Conservation (phyloP, 2,113 vertebrate genomes). For the Thunnus maccoyii region DNA sequence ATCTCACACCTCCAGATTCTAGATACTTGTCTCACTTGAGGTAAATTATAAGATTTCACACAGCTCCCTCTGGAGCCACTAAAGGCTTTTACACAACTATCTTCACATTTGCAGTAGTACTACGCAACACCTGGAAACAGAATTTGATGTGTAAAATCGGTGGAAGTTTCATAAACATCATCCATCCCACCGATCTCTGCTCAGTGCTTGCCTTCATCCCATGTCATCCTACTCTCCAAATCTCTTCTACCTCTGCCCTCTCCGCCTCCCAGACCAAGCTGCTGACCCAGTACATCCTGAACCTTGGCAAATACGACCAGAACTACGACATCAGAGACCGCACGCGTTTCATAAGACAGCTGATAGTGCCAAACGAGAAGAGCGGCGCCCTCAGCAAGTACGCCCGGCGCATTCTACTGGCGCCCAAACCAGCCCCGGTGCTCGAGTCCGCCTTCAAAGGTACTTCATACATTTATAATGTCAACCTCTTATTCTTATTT, state of each 20-base stretch:
- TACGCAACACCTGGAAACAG: no score
- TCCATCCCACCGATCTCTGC: not conserved
- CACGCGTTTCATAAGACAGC: conserved; percentile 98
- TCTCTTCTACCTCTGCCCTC: not conserved
- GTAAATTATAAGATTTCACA: no score
- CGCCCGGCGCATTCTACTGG: conserved; percentile 96
- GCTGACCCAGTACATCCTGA: conserved; percentile 99
- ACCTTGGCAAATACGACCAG: conserved; percentile 98
- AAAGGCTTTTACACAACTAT: no score
- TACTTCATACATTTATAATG: conserved; percentile 69
- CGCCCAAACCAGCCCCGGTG: conserved; percentile 94
- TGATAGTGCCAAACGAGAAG: conserved; percentile 97
- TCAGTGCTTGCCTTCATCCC: no score
- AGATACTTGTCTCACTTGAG: no score
- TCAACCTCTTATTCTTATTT: conserved; percentile 6
- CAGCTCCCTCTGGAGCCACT: no score
- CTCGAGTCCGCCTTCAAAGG: conserved; percentile 98
- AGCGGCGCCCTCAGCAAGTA: conserved; percentile 96
- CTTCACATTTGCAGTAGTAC: no score
- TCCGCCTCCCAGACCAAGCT: conserved; percentile 91
- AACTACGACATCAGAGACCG: conserved; percentile 99
- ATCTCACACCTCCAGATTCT: no score
- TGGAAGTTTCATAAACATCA: not conserved
- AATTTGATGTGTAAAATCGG: not conserved
- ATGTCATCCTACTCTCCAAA: not conserved